Percentiles rank a stretch among this genome's conserved stretches.
phyloP scores from a whole-genome alignment of 1,140 invertebrate genomes.

The Diabrotica undecimpunctata region DNA sequence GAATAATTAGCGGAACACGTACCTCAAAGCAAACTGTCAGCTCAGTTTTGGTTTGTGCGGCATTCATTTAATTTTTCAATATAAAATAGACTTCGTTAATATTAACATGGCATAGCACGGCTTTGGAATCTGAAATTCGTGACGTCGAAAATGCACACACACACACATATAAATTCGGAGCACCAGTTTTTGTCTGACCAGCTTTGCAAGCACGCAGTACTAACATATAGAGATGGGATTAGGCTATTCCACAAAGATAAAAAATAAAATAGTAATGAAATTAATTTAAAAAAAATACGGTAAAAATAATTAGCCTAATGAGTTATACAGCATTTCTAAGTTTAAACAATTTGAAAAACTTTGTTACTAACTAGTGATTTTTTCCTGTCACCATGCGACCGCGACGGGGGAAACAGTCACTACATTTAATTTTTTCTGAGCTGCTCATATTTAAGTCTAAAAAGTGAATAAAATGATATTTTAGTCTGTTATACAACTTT shows the following conservation, averaged over 20 bases:
- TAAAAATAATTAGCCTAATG: too few relatives aligned
- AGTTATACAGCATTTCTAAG: too few relatives aligned
- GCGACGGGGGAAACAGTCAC: too few relatives aligned
- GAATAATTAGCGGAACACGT: slow-evolving; percentile 13
- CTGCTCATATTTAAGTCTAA: too few relatives aligned
- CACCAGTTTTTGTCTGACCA: not conserved
- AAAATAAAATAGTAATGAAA: not conserved
- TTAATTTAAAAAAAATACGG: too few relatives aligned
- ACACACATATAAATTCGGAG: slow-evolving; percentile 1
- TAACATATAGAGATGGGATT: not conserved
- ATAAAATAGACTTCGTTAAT: slow-evolving; percentile 23
- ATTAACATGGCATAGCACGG: slow-evolving; percentile 13
- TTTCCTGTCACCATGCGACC: too few relatives aligned
- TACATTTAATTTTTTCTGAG: too few relatives aligned
- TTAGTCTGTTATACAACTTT: too few relatives aligned
- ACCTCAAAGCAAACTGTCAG: slow-evolving; percentile 16
- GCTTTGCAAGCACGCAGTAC: not conserved
- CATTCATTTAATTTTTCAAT: slow-evolving; percentile 22
- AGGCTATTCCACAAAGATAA: not conserved
- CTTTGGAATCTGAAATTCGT: not conserved
- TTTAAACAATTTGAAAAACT: too few relatives aligned
- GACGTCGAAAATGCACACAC: slow-evolving; percentile 8
- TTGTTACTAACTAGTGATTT: too few relatives aligned
- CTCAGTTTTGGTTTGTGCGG: slow-evolving; percentile 10
- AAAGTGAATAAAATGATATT: too few relatives aligned